These are phyloP conservation scores for Cirrhinus molitorella DNA, from an alignment of 2,797 vertebrate genomes.

Conservation along the genomic window DNA sequence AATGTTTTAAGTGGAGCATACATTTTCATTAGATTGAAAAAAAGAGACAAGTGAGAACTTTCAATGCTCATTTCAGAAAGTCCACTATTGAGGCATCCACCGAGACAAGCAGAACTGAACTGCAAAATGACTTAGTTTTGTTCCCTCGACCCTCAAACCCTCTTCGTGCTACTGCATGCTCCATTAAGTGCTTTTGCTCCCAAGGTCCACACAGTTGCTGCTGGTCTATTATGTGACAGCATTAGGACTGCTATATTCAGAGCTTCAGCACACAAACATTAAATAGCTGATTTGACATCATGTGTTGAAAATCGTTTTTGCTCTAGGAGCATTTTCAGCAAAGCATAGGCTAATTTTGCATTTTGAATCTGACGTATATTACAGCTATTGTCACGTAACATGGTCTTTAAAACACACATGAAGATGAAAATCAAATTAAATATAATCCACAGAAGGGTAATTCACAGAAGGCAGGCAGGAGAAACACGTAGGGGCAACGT, in stretches of 20 bases:
- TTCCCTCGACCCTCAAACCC: conserved; percentile 8
- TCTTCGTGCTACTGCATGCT: conserved; percentile 26
- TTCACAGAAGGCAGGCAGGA: too few relatives aligned
- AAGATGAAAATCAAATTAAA: too few relatives aligned
- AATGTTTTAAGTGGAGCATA: too few relatives aligned
- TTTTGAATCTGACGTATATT: too few relatives aligned
- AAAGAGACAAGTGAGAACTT: neutral
- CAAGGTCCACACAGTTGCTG: neutral
- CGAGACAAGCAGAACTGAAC: neutral
- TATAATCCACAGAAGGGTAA: neutral
- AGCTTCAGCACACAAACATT: neutral
- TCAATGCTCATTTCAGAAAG: too few relatives aligned
- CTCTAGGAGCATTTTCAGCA: neutral
- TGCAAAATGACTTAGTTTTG: neutral
- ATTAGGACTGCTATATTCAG: neutral
- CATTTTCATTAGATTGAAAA: too few relatives aligned
- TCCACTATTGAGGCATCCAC: neutral
- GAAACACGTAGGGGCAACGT: too few relatives aligned
- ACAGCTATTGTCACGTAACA: too few relatives aligned
- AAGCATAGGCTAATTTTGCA: neutral
- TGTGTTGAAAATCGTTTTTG: neutral
- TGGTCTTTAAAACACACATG: too few relatives aligned
- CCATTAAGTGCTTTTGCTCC: conserved; percentile 37
- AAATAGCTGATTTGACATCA: neutral
- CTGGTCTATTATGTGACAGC: neutral